Conservation (phyloP, 2,888 invertebrate genomes). For the Acanthoscelides obtectus region DNA sequence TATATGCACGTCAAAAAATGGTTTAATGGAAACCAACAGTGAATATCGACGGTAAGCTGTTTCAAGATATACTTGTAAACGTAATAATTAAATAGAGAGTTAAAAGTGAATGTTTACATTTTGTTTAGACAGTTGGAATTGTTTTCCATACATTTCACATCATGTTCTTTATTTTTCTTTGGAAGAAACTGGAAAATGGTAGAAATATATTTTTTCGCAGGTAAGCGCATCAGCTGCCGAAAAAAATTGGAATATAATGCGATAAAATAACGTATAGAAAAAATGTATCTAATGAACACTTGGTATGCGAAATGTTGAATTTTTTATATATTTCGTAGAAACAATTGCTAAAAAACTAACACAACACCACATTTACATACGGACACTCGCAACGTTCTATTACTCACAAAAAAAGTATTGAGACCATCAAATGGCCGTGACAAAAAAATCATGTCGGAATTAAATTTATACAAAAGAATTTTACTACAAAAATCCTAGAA, state of each 20-base stretch:
- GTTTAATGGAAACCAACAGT: no score
- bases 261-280: constrained; percentile 5
- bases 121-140: no score
- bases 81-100: no score
- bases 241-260: constrained; percentile 10
- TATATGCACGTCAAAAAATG: no score
- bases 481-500: constrained; percentile 34
- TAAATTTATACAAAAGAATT: constrained; percentile 26
- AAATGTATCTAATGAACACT: constrained; percentile 33
- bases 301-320: constrained; percentile 28
- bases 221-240: constrained; percentile 1
- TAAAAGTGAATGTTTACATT: no score
- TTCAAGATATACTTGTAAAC: no score
- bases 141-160: not conserved
- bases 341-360: constrained; percentile 38
- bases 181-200: not conserved
- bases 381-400: constrained; percentile 30
- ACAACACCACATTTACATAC: constrained; percentile 40
- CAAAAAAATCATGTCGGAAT: constrained; percentile 10
- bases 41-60: no score
- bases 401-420: constrained; percentile 19
- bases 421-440: constrained; percentile 27
- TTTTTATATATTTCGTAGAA: constrained; percentile 22
- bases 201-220: not conserved
- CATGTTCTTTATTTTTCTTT: not conserved